Evolutionary conservation across 2,888 invertebrate species (phyloP).

Genomic region (Operophtera brumata): DNA sequence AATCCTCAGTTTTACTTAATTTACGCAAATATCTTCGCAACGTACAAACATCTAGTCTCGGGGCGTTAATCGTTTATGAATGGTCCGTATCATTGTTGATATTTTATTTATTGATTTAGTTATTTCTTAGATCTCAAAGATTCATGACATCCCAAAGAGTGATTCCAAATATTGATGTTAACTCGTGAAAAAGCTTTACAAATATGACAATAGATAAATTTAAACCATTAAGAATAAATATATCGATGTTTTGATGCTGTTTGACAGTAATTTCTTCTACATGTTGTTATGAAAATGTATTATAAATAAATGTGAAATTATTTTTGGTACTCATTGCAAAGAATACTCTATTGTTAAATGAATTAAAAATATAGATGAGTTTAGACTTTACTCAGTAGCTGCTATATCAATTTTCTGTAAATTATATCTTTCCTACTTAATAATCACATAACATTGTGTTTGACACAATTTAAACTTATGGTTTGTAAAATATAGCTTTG

Average conservation of each 20-base stretch:
- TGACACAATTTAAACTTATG: constrained; percentile 19
- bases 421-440: background rate
- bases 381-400: background rate
- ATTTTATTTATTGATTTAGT: constrained; percentile 27
- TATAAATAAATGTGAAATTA: constrained; percentile 2
- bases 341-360: background rate
- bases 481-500: background rate
- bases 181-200: constrained; percentile 59
- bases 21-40: constrained; percentile 10
- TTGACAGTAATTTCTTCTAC: constrained; percentile 42
- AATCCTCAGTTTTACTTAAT: constrained; percentile 13
- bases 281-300: background rate
- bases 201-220: constrained; percentile 64
- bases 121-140: constrained; percentile 54
- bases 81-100: constrained; percentile 34
- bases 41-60: constrained; percentile 29
- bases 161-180: constrained; percentile 54
- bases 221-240: constrained; percentile 38
- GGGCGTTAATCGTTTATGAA: constrained; percentile 25
- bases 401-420: background rate
- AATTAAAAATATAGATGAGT: background rate
- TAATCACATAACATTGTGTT: constrained; percentile 6
- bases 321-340: constrained; percentile 8
- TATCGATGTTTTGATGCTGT: constrained; percentile 51
- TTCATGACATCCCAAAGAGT: constrained; percentile 60